Evolutionary conservation across 2,797 vertebrate genomes (phyloP).

Genomic region (Coendou prehensilis): DNA sequence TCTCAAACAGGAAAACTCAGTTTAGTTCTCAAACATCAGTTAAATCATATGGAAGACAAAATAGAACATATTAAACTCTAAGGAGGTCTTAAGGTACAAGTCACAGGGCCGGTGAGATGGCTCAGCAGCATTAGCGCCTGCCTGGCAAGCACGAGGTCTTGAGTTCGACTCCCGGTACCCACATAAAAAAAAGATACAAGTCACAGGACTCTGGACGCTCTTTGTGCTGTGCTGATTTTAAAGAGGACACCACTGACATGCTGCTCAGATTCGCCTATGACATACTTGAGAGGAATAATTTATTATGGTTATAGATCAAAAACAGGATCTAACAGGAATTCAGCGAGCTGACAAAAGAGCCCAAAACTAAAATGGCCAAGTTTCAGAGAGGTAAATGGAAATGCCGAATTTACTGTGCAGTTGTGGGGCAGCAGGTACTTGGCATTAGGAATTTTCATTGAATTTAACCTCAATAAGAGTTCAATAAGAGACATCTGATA

Average conservation of each 20-base stretch:
- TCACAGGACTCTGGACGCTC: background rate
- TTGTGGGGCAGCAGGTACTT: background rate
- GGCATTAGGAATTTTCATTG: background rate
- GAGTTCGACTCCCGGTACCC: too few relatives aligned
- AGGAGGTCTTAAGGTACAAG: background rate
- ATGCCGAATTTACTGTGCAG: background rate
- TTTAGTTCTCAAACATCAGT: slow-evolving; percentile 17
- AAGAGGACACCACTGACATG: background rate
- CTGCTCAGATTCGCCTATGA: background rate
- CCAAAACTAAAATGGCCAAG: background rate
- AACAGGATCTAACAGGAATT: background rate
- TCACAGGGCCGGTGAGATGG: too few relatives aligned
- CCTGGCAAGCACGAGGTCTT: too few relatives aligned
- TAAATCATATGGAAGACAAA: background rate
- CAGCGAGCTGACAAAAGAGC: background rate
- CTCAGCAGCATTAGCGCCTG: too few relatives aligned
- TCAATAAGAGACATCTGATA: background rate
- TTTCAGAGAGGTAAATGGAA: background rate
- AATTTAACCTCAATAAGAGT: background rate
- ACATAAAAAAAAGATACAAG: background rate
- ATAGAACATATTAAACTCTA: background rate
- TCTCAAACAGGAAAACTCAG: slow-evolving; percentile 42
- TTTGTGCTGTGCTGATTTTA: background rate
- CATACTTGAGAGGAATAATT: background rate
- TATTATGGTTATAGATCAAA: background rate